phyloP scores from a whole-genome alignment of 2,113 vertebrate species.

The Symphodus melops region DNA sequence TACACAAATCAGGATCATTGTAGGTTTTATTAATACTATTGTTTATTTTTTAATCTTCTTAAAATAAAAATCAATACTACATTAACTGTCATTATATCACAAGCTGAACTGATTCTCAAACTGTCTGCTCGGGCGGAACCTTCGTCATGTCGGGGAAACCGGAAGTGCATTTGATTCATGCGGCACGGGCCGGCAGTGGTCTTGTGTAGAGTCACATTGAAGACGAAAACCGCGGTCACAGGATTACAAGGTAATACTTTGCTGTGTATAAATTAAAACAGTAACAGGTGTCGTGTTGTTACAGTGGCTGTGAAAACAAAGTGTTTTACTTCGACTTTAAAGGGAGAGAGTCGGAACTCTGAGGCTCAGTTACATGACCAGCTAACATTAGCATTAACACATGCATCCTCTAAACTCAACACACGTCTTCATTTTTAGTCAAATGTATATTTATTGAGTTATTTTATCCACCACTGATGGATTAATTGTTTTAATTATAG shows the following conservation, averaged over 20 bases:
- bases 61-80: no score
- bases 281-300: not conserved
- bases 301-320: accelerated
- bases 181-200: conserved; percentile 47
- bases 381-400: conserved; percentile 22
- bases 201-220: conserved; percentile 81
- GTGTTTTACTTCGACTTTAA: not conserved
- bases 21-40: no score
- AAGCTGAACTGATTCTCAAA: no score
- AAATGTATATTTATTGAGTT: no score
- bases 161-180: conserved; percentile 13
- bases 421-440: not conserved
- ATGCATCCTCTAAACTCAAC: not conserved
- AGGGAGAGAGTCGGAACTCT: not conserved
- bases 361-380: not conserved
- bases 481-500: no score
- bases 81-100: not conserved
- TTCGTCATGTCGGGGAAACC: conserved; percentile 28
- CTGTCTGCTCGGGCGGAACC: conserved; percentile 46
- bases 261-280: accelerated
- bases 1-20: no score
- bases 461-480: no score
- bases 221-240: conserved; percentile 1
- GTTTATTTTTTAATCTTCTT: no score
- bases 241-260: conserved; percentile 1